These are phyloP conservation scores for Limnephilus marmoratus DNA, from an alignment of 2,888 invertebrate genomes.

Conservation along the genomic window DNA sequence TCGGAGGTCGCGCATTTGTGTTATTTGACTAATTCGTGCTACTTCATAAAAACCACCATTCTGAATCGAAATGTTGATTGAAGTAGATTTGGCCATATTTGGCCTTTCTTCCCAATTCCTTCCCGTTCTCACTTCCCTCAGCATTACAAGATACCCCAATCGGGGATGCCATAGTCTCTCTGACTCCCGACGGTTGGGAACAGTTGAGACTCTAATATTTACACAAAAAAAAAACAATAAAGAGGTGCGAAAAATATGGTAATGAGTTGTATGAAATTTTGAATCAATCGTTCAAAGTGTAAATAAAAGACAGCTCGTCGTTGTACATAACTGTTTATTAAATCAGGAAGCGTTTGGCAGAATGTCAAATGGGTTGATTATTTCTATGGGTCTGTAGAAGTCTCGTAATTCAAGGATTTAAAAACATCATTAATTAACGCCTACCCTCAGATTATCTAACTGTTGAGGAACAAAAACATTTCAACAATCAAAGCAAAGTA, in stretches of 20 bases:
- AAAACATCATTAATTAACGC: background rate
- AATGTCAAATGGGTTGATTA: background rate
- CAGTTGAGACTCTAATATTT: too few relatives aligned
- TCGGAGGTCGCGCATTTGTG: too few relatives aligned
- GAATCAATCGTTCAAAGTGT: background rate
- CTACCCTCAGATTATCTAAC: background rate
- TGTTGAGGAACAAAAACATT: background rate
- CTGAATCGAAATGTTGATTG: too few relatives aligned
- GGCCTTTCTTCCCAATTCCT: too few relatives aligned
- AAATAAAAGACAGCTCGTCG: background rate
- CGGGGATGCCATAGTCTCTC: too few relatives aligned
- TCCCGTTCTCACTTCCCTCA: too few relatives aligned
- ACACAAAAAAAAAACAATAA: too few relatives aligned
- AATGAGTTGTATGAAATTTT: background rate
- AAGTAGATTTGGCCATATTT: too few relatives aligned
- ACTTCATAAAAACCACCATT: too few relatives aligned
- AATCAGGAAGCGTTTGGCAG: background rate
- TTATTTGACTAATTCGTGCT: too few relatives aligned
- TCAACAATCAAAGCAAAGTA: background rate
- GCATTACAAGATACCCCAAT: too few relatives aligned
- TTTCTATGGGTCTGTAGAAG: background rate
- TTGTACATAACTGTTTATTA: background rate
- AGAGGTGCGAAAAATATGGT: background rate
- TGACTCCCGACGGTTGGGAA: too few relatives aligned
- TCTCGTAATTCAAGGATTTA: background rate